phyloP scores from a whole-genome alignment of 2,888 invertebrate species.

The Caenorhabditis sp. region DNA sequence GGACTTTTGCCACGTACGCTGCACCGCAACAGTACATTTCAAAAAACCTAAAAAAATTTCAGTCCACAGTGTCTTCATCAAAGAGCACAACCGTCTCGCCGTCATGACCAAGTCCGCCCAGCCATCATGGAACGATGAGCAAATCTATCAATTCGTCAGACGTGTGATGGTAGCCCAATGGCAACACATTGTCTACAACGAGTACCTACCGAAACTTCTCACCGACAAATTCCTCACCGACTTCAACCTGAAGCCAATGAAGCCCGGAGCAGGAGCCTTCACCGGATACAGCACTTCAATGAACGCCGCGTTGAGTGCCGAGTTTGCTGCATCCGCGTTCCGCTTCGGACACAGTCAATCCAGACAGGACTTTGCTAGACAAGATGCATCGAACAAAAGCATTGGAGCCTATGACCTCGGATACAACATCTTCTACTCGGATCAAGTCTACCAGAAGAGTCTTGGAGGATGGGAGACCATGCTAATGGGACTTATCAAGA shows the following conservation, averaged over 20 bases:
- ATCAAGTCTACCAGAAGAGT: constrained; percentile 60
- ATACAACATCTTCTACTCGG: constrained; percentile 63
- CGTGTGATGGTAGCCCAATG: constrained; percentile 85
- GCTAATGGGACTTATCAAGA: constrained; percentile 68
- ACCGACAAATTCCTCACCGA: constrained; percentile 60
- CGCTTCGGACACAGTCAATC: constrained; percentile 88
- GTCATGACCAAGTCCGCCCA: constrained; percentile 42
- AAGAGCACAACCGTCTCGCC: constrained; percentile 79
- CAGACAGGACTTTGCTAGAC: constrained; percentile 64
- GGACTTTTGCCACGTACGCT: constrained; percentile 69
- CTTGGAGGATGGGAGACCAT: constrained; percentile 63
- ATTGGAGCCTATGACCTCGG: constrained; percentile 54
- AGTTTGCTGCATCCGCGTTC: constrained; percentile 93
- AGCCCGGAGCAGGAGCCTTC: constrained; percentile 35
- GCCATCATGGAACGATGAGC: constrained; percentile 68
- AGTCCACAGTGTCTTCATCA: constrained; percentile 75
- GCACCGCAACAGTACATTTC: not conserved
- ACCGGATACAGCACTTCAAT: constrained; percentile 25
- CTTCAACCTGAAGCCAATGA: constrained; percentile 59
- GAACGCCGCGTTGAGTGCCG: constrained; percentile 83
- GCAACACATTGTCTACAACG: constrained; percentile 85
- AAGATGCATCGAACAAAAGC: constrained; percentile 53
- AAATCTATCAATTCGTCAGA: constrained; percentile 78
- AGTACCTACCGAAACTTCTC: constrained; percentile 89
- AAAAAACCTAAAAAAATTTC: not conserved